phyloP scores from a whole-genome alignment of 2,113 vertebrate genomes.

The Vulpes ferrilata region DNA sequence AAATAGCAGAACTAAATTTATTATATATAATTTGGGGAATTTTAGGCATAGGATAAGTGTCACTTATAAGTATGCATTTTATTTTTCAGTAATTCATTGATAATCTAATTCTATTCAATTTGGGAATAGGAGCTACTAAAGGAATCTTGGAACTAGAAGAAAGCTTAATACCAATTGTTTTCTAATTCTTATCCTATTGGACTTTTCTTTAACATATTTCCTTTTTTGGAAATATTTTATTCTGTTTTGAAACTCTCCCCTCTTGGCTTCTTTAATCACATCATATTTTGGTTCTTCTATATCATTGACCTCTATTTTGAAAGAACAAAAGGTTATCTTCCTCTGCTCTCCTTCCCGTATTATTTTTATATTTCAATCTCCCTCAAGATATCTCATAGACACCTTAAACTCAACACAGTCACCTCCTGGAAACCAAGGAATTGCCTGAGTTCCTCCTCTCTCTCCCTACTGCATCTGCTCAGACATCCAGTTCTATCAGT shows the following conservation, averaged over 20 bases:
- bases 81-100: background rate
- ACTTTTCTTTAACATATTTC: background rate
- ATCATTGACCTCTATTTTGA: background rate
- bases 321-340: background rate
- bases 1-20: background rate
- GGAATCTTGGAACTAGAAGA: background rate
- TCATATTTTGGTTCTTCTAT: background rate
- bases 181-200: background rate
- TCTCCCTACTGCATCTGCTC: background rate
- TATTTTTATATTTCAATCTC: conserved; percentile 1
- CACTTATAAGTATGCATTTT: background rate
- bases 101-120: background rate
- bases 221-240: background rate
- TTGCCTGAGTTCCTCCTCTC: background rate
- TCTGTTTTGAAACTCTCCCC: background rate
- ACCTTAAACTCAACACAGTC: background rate
- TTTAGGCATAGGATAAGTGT: background rate
- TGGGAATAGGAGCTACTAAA: background rate
- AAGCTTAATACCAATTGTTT: background rate
- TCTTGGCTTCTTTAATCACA: background rate
- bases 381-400: background rate
- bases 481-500: background rate
- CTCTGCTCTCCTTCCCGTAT: background rate
- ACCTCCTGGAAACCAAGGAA: conserved; percentile 2
- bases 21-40: background rate